phyloP scores from a whole-genome alignment of 2,888 invertebrate genomes.

The Caenorhabditis virilis region DNA sequence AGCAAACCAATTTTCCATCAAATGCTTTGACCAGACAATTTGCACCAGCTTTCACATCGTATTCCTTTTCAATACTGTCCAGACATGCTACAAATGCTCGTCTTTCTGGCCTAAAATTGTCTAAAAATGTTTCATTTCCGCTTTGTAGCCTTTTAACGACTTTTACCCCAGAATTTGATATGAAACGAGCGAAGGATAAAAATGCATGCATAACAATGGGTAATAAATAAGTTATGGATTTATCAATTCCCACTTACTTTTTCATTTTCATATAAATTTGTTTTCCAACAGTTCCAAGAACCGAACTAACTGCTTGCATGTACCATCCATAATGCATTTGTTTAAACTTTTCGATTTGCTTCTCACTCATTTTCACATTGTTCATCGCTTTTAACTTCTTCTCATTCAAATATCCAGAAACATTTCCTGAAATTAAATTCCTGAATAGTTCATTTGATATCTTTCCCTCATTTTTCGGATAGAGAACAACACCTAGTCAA shows the following conservation, averaged over 20 bases:
- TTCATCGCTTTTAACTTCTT: slow-evolving; percentile 29
- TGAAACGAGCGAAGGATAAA: too few relatives aligned
- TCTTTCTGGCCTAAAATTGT: slow-evolving; percentile 49
- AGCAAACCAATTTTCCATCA: slow-evolving; percentile 51
- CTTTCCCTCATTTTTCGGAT: too few relatives aligned
- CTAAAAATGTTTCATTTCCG: too few relatives aligned
- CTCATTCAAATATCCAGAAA: too few relatives aligned
- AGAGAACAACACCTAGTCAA: too few relatives aligned
- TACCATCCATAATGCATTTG: slow-evolving; percentile 60
- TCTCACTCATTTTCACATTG: slow-evolving; percentile 21
- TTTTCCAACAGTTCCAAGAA: slow-evolving; percentile 58
- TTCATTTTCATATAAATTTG: slow-evolving; percentile 56
- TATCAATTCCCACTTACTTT: too few relatives aligned
- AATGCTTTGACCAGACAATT: slow-evolving; percentile 57
- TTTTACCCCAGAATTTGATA: too few relatives aligned
- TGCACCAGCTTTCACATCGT: slow-evolving; percentile 53
- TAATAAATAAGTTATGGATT: too few relatives aligned
- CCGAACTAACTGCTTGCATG: slow-evolving; percentile 50
- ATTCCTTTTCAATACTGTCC: slow-evolving; percentile 50
- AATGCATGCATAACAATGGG: too few relatives aligned
- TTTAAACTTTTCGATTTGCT: slow-evolving; percentile 31
- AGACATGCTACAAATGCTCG: slow-evolving; percentile 58
- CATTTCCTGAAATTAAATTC: too few relatives aligned
- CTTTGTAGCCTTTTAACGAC: too few relatives aligned
- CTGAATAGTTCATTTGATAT: too few relatives aligned